Evolutionary conservation across 2,888 invertebrate genomes (phyloP).

Genomic region (Neoascia interrupta): DNA sequence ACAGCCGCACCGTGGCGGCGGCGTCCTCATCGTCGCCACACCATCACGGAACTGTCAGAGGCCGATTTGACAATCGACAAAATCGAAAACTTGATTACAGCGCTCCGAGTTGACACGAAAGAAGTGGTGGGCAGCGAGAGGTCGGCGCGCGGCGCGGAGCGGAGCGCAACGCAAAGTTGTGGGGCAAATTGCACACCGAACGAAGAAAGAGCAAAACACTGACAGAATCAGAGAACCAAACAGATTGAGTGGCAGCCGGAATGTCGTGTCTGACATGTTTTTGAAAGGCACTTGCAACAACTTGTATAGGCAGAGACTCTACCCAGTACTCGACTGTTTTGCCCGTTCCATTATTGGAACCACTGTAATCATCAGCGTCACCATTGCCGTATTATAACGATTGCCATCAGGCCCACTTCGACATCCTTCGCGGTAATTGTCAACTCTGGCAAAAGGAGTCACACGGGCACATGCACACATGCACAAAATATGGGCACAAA

Average conservation of each 20-base stretch:
- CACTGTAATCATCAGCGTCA: conserved; percentile 60
- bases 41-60: conserved; percentile 58
- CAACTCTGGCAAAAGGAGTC: conserved; percentile 67
- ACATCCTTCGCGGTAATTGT: conserved; percentile 67
- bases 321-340: conserved; percentile 8
- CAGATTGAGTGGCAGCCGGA: conserved; percentile 69
- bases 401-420: conserved; percentile 66
- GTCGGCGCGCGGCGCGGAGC: conserved; percentile 4
- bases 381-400: conserved; percentile 56
- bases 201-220: conserved; percentile 24
- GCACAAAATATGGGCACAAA: conserved; percentile 3
- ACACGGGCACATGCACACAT: conserved; percentile 7
- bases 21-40: background rate
- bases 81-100: conserved; percentile 69
- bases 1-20: conserved; percentile 7
- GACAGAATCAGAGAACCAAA: conserved; percentile 37
- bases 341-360: conserved; percentile 39
- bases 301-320: no score
- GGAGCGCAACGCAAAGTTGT: conserved; percentile 15
- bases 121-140: background rate
- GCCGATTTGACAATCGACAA: conserved; percentile 68
- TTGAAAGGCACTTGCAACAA: conserved; percentile 69
- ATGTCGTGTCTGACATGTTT: conserved; percentile 70
- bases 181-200: conserved; percentile 54
- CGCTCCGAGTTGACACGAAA: conserved; percentile 34